phyloP scores from a whole-genome alignment of 2,113 vertebrate species.

The Anser cygnoides region DNA sequence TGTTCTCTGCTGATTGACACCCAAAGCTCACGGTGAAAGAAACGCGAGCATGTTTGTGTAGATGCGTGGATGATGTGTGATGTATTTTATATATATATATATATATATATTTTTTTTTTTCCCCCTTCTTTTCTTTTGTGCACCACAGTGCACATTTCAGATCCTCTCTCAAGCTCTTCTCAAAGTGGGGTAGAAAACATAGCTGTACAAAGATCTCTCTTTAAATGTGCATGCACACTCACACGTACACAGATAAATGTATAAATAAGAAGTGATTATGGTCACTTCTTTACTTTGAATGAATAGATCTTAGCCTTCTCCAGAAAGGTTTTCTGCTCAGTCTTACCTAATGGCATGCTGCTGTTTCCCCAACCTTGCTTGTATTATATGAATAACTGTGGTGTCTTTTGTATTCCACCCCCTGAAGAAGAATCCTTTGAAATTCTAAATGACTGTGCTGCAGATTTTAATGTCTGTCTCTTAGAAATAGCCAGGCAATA shows the following conservation, averaged over 20 bases:
- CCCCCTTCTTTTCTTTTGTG: slow-evolving; percentile 59
- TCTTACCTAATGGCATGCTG: slow-evolving; percentile 68
- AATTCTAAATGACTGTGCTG: slow-evolving; percentile 79
- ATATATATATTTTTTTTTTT: neutral
- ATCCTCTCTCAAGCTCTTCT: slow-evolving; percentile 61
- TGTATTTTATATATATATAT: slow-evolving; percentile 67
- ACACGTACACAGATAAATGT: slow-evolving; percentile 11
- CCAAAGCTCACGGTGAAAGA: slow-evolving; percentile 55
- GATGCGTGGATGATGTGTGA: slow-evolving; percentile 51
- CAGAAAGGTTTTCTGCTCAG: slow-evolving; percentile 55
- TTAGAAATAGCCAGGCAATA: slow-evolving; percentile 69
- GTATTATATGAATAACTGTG: slow-evolving; percentile 70
- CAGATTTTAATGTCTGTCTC: slow-evolving; percentile 76
- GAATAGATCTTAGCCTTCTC: slow-evolving; percentile 64
- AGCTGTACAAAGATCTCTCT: neutral
- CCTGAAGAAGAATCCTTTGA: slow-evolving; percentile 80
- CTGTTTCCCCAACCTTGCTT: slow-evolving; percentile 67
- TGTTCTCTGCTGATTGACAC: slow-evolving; percentile 76
- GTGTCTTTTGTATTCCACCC: slow-evolving; percentile 76
- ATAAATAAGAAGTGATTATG: slow-evolving; percentile 52
- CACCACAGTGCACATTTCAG: slow-evolving; percentile 63
- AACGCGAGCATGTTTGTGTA: slow-evolving; percentile 32
- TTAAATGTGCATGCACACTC: neutral
- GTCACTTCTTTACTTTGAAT: slow-evolving; percentile 61
- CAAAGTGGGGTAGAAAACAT: slow-evolving; percentile 51